Percentiles rank a stretch among this genome's conserved stretches.
Evolutionary conservation across 2,113 vertebrate species (phyloP).

Genomic region (Engraulis encrasicolus): DNA sequence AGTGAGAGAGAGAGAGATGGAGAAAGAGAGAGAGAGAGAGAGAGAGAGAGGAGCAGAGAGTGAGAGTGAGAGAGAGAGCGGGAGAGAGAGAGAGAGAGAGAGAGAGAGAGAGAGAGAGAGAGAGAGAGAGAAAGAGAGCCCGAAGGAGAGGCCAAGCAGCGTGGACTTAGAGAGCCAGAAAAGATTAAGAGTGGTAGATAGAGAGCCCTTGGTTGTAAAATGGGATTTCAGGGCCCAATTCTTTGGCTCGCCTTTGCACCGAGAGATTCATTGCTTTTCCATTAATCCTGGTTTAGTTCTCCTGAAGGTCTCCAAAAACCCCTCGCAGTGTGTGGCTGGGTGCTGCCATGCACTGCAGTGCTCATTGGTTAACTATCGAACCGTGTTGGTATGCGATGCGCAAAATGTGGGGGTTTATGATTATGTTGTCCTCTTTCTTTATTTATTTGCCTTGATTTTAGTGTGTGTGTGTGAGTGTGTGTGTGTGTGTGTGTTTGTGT

Average conservation of each 20-base stretch:
- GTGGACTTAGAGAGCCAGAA: not conserved
- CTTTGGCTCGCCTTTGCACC: slow-evolving; percentile 34
- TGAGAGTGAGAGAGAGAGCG: too few species aligned
- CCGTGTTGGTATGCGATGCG: not conserved
- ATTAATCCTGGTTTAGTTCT: slow-evolving; percentile 35
- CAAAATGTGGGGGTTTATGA: not conserved
- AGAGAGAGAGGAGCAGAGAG: too few species aligned
- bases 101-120: not conserved
- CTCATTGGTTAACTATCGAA: not conserved
- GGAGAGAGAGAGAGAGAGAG: too few species aligned
- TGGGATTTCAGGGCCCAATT: slow-evolving; percentile 38
- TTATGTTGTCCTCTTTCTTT: too few species aligned
- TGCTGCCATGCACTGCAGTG: not conserved
- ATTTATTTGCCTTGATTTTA: not conserved
- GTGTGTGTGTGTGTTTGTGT: too few species aligned
- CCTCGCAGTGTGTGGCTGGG: not conserved
- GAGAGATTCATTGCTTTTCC: slow-evolving; percentile 39
- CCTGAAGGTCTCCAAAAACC: slow-evolving; percentile 16
- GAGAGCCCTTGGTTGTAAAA: slow-evolving; percentile 35
- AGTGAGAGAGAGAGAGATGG: not conserved
- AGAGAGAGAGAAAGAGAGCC: not conserved
- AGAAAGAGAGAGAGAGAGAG: not conserved
- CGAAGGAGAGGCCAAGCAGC: not conserved
- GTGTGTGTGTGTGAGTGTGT: not conserved
- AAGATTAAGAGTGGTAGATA: slow-evolving; percentile 13